Base-by-base conservation (phyloP, 2,797 vertebrate species). In the Sebastiscus tertius region DNA sequence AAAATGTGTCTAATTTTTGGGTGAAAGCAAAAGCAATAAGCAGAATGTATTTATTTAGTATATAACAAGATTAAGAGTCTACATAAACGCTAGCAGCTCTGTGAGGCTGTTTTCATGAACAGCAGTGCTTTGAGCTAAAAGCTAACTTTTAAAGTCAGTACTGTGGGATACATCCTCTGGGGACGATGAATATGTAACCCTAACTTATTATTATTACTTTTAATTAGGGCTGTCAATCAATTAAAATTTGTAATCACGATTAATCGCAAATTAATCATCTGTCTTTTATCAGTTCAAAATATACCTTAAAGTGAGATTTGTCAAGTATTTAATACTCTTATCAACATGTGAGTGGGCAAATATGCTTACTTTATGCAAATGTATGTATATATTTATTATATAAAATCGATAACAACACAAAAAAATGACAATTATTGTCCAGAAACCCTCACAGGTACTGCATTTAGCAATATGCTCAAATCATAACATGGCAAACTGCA, bases 211-310 rank as follows among this genome's bases (percentile, higher is more conserved):
- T 24, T 55, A 11, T 22, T 12, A 46, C 16, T 46, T 46, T 11
- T 55, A 24, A 11, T 55, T 46, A 46, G 42, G 16, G 16, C 42
- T 8, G 42, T 46, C 42, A 46, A 46, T 46, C 7, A 46, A 46
- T 46, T 18, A 3, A 1, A 46, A 16, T 1, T 18, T 46, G 3
- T 3, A 46, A 18, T 18, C 1, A 0, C 42, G 0, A 46, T 46
- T 46, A 18, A 46, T 46, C 1, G 42, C 42, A 46, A 18, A 46
- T 46, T 46, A 46, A 46, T 46, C 42, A 46, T 18, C 1, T 1
- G 3, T 46, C 18, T 46, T 46, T 46, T 46, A 46, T 46, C 42
- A 42, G 39, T 42, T 42, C 39, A 42, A 42, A 42, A 42, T 42
- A 6, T 42, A 42, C 16, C 16, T 46, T 46, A 18, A 46, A 46